These are phyloP conservation scores for Philopedon plagiatum DNA, from an alignment of 2,888 invertebrate genomes.

Conservation along the genomic window DNA sequence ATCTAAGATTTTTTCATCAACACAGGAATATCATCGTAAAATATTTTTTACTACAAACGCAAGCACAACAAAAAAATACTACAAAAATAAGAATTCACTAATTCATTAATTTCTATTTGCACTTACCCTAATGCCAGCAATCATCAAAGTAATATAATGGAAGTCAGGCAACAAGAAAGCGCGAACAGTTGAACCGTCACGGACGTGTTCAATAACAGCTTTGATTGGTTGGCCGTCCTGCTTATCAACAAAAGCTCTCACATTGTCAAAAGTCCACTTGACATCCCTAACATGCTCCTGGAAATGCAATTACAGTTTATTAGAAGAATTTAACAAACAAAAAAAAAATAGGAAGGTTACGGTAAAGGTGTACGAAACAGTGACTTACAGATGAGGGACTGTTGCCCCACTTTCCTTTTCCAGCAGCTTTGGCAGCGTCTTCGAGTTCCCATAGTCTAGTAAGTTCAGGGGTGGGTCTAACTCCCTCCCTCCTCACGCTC, in stretches of 20 bases:
- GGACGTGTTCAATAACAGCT: constrained; percentile 96
- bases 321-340: no score
- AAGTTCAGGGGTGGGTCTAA: constrained; percentile 77
- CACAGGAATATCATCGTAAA: constrained; percentile 1
- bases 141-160: constrained; percentile 93
- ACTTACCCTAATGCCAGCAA: constrained; percentile 90
- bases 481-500: constrained; percentile 80
- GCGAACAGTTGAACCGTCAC: constrained; percentile 96
- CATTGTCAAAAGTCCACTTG: constrained; percentile 90
- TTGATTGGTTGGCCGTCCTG: constrained; percentile 88
- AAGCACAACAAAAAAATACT: no score
- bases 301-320: no score
- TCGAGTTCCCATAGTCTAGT: constrained; percentile 86
- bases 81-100: no score
- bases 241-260: constrained; percentile 85
- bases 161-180: constrained; percentile 92
- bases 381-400: constrained; percentile 59
- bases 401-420: constrained; percentile 84
- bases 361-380: no score
- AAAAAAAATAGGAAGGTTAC: no score
- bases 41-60: no score
- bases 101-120: background rate
- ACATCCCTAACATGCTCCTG: constrained; percentile 85
- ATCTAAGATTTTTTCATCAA: no score
- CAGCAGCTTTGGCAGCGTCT: constrained; percentile 88